Base-by-base conservation (phyloP, 2,113 vertebrate genomes). In the Onychostruthus taczanowskii region DNA sequence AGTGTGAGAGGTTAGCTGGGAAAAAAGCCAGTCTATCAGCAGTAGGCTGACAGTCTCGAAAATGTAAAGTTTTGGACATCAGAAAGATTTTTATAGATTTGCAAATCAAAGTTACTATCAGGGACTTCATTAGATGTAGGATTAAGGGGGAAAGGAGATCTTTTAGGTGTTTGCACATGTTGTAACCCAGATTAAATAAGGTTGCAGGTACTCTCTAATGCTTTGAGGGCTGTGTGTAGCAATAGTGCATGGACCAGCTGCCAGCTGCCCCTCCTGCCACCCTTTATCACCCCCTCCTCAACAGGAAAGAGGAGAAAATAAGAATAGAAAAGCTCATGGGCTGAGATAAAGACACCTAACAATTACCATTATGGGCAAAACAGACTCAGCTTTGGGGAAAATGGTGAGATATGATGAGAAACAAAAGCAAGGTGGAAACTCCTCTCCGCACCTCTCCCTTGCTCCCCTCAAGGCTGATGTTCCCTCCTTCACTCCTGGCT, bases 381-480 rank as follows among this genome's bases (percentile, higher is more conserved):
- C 15, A 66, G 62, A 31, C 30, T 37, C 22, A 70, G 0, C 46
- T 75, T 66, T 21, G 35, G 46, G 14, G 39, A 26, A 78, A 69
- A 52, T 31, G 16, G 7, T 53, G 43, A 87, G 30, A 62, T 62
- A 52, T 11, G 44, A 37, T 43, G 18, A 50, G 24, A 22, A 77
- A 68, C 9, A 56, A 61, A 20, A 41, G 28, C 11, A 39, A 62
- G 52, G 22, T 53, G 43, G 35, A 66, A 79, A 46, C 0, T 1
- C 8, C 26, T 79, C 28, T 4, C 2, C n/a, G 2, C 8, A 46
- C 11, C 4, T 21, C 18, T 64, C 16, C 23, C 39, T n/a, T 21
- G 10, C 33, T 12, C 5, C 3, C 5, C 8, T 5, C 9, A 18
- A 30, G 4, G 26, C 0, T 58, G 63, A 33, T 44, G 8, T 20